Conservation (phyloP, 2,797 vertebrate species). For the Galaxias olidus region DNA sequence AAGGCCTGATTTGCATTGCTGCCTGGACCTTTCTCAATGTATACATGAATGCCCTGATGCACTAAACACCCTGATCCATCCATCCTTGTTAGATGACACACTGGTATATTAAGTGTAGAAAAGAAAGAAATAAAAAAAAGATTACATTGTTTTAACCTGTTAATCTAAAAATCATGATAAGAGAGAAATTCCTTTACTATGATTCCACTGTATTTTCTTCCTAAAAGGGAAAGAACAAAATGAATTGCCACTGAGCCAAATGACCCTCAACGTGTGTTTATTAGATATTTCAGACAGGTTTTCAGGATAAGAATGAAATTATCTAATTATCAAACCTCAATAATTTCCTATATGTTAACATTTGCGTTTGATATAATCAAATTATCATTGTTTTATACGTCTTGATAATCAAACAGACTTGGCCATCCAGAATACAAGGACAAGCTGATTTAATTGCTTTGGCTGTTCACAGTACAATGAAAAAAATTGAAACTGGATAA, state of each 20-base stretch:
- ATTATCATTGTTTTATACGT: slow-evolving; percentile 18
- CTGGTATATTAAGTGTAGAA: too few species aligned
- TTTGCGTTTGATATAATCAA: slow-evolving; percentile 7
- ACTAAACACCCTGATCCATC: slow-evolving; percentile 54
- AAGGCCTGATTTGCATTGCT: slow-evolving; percentile 56
- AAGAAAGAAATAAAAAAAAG: too few species aligned
- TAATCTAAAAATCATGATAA: too few species aligned
- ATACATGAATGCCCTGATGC: slow-evolving; percentile 40
- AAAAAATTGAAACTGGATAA: slow-evolving; percentile 32
- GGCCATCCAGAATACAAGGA: slow-evolving; percentile 31
- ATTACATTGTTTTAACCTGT: too few species aligned
- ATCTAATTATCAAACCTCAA: slow-evolving; percentile 43
- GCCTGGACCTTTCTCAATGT: slow-evolving; percentile 35
- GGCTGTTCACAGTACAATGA: slow-evolving; percentile 48
- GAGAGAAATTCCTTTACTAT: background rate
- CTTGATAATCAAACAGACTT: slow-evolving; percentile 28
- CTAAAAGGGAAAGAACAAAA: slow-evolving; percentile 18
- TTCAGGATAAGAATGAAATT: slow-evolving; percentile 52
- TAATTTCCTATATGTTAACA: slow-evolving; percentile 36
- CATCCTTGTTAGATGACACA: too few species aligned
- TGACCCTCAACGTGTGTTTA: slow-evolving; percentile 34
- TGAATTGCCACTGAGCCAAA: too few species aligned
- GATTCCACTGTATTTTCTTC: slow-evolving; percentile 39
- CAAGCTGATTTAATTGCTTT: slow-evolving; percentile 23
- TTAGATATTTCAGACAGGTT: slow-evolving; percentile 58